Conservation (phyloP, 1,140 invertebrate genomes). For the Centruroides sculpturatus region DNA sequence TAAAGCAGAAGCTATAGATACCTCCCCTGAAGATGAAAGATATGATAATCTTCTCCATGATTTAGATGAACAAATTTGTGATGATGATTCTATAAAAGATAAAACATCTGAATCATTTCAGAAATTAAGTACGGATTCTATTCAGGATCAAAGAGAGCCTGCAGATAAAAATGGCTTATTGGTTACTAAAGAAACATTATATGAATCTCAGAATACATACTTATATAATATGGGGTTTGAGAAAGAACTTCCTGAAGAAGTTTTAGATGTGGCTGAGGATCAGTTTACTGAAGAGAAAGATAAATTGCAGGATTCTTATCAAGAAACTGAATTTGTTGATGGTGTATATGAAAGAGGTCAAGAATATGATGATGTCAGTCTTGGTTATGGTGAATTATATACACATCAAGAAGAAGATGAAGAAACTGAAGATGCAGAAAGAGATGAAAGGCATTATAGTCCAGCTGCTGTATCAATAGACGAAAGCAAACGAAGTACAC, state of each 20-base stretch:
- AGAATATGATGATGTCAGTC: slow-evolving; percentile 10
- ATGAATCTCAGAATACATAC: neutral
- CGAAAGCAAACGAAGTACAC: slow-evolving; percentile 43
- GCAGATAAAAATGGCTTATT: too few relatives aligned
- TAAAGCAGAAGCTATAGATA: slow-evolving; percentile 11
- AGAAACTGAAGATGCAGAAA: slow-evolving; percentile 26
- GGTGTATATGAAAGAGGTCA: neutral
- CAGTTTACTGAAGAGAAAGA: neutral
- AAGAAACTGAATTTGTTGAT: slow-evolving; percentile 11
- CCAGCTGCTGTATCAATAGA: slow-evolving; percentile 36
- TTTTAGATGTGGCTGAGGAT: neutral
- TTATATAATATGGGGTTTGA: neutral
- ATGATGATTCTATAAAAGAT: too few relatives aligned
- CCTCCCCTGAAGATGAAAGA: slow-evolving; percentile 14
- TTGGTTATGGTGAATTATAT: slow-evolving; percentile 21
- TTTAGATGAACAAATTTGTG: too few relatives aligned
- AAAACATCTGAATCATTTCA: too few relatives aligned
- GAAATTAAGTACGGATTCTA: too few relatives aligned
- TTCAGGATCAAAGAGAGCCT: too few relatives aligned
- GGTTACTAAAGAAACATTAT: too few relatives aligned
- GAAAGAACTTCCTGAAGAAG: neutral
- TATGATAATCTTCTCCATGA: slow-evolving; percentile 5
- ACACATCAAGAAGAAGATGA: slow-evolving; percentile 48
- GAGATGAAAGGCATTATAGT: slow-evolving; percentile 5
- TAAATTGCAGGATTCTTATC: neutral